A percentile compares a stretch with the other conserved stretches of the same genome.
These are phyloP conservation scores for Endomychus coccineus DNA, from an alignment of 2,888 invertebrate species.

Conservation along the genomic window DNA sequence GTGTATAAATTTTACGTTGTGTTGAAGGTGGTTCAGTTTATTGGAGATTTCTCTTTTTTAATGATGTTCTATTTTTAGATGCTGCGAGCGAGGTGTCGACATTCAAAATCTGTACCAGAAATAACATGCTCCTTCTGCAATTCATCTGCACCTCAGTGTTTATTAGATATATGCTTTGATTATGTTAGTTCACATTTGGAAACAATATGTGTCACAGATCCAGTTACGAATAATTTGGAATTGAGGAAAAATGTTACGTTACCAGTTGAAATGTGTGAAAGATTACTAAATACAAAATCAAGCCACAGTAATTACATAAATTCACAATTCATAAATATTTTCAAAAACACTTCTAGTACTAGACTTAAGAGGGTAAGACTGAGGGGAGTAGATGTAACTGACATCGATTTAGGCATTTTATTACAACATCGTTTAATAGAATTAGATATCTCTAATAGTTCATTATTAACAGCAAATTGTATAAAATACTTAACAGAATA, in stretches of 20 bases:
- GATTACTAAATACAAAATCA: constrained; percentile 54
- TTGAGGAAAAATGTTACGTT: constrained; percentile 56
- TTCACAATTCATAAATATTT: constrained; percentile 63
- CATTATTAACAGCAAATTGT: constrained; percentile 55
- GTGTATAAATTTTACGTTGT: no score
- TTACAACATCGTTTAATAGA: constrained; percentile 66
- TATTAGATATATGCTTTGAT: constrained; percentile 58
- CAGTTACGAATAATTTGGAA: constrained; percentile 43
- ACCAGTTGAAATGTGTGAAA: constrained; percentile 67
- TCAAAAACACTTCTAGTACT: constrained; percentile 59
- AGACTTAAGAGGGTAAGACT: constrained; percentile 63
- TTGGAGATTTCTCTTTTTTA: constrained; percentile 10
- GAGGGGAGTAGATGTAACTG: constrained; percentile 63
- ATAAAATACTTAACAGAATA: constrained; percentile 61
- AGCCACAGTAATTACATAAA: constrained; percentile 45
- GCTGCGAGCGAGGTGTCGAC: constrained; percentile 38
- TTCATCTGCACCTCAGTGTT: constrained; percentile 49
- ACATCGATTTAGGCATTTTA: constrained; percentile 61
- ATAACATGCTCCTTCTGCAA: constrained; percentile 42
- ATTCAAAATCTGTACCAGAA: constrained; percentile 38
- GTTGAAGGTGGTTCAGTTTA: no score
- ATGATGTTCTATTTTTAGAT: no score
- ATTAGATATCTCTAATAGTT: constrained; percentile 69
- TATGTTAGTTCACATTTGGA: constrained; percentile 56
- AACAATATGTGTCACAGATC: constrained; percentile 50